Base-by-base conservation (phyloP, 1,140 invertebrate genomes). In the Cotesia glomerata region DNA sequence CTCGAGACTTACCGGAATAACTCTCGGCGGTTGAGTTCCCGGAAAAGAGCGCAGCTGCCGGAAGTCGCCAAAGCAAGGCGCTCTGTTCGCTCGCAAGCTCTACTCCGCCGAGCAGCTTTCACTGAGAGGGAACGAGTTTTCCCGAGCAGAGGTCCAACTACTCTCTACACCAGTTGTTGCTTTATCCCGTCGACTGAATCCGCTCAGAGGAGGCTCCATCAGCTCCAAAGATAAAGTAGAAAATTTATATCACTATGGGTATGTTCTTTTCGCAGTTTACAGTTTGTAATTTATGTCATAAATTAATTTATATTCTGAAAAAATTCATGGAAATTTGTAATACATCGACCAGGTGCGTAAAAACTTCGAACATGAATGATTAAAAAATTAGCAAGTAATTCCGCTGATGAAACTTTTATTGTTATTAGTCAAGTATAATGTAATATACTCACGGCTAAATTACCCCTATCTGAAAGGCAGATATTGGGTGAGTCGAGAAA, bases 41-140 rank as follows among this genome's bases (percentile, higher is more conserved):
- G 78, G 72, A 65, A 74, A 75, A 74, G 69, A 45, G 39, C 39
- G 79, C 80, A 80, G 75, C 78, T 81, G 78, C 78, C 80, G 80
- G 79, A 82, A 81, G 78, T 81, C 49, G 76, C 79, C 79, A 69
- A 74, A 75, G 74, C 71, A 76, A 79, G 78, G 80, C 79, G 78
- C 77, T 76, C 32, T 2, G 75, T 73, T 72, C 63, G 63, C 56
- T 51, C 8, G 72, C 14, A 77, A 73, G 70, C 74, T 73, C 73
- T 32, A n/a, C 54, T 73, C 73, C 34, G n/a, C 54, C 68, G 73
- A 75, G 71, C 72, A 73, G 54, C 69, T 54, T n/a, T 51, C 72
- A 56, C 67, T 16, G 32, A 11, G 35, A 59, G 56, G 39, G 58
- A 70, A 52, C 54, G 73, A 56, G 73, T 76, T 75, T 73, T 68